A percentile compares a stretch with the other conserved stretches of the same genome.
Conservation (phyloP, 2,113 vertebrate species). For the Orientallactaga bullata region DNA sequence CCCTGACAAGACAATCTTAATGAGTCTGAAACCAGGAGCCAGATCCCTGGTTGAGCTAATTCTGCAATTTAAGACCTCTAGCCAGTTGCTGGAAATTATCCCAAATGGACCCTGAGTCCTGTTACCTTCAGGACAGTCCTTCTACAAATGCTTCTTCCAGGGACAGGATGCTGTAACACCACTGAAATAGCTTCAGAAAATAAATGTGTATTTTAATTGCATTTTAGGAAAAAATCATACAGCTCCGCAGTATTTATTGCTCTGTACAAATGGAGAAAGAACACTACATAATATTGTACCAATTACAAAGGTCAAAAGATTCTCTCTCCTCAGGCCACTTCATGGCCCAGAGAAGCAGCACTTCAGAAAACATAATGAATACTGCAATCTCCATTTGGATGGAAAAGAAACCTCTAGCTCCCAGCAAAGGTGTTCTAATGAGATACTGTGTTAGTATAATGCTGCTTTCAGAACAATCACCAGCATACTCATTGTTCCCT, state of each 20-base stretch:
- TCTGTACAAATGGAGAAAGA: constrained; percentile 78
- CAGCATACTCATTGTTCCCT: constrained; percentile 54
- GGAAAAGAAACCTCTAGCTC: constrained; percentile 79
- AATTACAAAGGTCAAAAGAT: constrained; percentile 84
- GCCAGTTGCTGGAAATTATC: constrained; percentile 64
- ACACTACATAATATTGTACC: constrained; percentile 77
- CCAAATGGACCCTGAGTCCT: neutral
- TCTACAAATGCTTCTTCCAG: neutral
- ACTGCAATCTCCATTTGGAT: constrained; percentile 79
- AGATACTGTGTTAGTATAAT: constrained; percentile 74
- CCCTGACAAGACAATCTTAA: constrained; percentile 80
- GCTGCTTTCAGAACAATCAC: constrained; percentile 77
- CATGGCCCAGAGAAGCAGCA: constrained; percentile 66
- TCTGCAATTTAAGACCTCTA: constrained; percentile 50
- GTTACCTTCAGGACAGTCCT: neutral
- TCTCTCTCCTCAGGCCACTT: constrained; percentile 81
- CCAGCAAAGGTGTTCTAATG: constrained; percentile 80
- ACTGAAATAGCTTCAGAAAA: constrained; percentile 27
- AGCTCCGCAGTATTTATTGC: constrained; percentile 82
- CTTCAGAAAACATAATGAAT: constrained; percentile 82
- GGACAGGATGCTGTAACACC: neutral
- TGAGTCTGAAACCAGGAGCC: constrained; percentile 74
- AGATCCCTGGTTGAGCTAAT: constrained; percentile 58
- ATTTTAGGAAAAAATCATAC: constrained; percentile 71
- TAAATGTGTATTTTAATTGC: constrained; percentile 71